Conservation (phyloP, 2,113 vertebrate species). For the Peucedramus taeniatus region DNA sequence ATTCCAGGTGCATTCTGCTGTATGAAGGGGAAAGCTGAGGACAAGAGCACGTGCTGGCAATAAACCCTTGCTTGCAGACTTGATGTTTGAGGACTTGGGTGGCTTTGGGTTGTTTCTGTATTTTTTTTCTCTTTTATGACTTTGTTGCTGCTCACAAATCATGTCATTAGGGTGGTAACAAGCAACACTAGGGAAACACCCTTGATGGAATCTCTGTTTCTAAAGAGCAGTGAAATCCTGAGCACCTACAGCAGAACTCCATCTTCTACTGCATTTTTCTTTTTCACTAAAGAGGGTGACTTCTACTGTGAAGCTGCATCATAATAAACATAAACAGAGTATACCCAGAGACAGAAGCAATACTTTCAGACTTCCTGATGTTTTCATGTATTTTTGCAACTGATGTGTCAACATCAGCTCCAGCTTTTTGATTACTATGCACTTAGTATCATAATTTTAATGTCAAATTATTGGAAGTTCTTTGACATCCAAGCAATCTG, state of each 20-base stretch:
- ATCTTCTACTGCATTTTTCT: not conserved
- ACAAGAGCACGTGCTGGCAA: not conserved
- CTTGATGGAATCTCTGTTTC: not conserved
- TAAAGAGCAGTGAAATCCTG: not conserved
- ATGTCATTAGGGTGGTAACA: not conserved
- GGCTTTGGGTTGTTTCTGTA: fast-evolving
- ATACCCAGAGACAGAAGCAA: not conserved
- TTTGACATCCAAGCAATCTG: not conserved
- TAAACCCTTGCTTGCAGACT: not conserved
- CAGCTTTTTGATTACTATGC: not conserved
- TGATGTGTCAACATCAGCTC: not conserved
- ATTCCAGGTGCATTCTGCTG: not conserved
- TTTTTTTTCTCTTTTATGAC: not conserved
- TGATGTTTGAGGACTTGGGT: not conserved
- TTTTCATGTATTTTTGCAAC: not conserved
- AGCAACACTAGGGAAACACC: not conserved
- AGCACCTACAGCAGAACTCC: not conserved
- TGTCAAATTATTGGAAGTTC: not conserved
- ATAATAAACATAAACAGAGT: not conserved
- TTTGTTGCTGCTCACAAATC: not conserved
- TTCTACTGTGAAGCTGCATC: not conserved
- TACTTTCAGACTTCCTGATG: not conserved
- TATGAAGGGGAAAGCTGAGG: not conserved
- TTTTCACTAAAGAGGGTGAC: not conserved
- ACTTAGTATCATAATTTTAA: not conserved